These are phyloP conservation scores for Urosaurus nigricauda DNA, from an alignment of 2,797 vertebrate genomes.

Conservation along the genomic window DNA sequence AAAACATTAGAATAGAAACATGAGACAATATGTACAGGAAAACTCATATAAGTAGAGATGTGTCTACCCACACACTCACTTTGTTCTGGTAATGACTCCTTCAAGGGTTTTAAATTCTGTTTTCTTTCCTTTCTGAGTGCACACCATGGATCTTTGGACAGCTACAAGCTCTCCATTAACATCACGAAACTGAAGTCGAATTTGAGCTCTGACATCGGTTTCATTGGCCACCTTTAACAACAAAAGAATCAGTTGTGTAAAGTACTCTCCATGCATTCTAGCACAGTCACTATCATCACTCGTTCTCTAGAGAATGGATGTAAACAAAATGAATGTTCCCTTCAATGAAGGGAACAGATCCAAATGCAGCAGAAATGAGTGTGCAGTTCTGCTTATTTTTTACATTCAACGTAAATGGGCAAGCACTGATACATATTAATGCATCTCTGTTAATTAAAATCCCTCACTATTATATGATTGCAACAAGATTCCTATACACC, in stretches of 20 bases:
- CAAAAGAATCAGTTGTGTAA: conserved; percentile 24
- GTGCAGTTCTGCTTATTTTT: neutral
- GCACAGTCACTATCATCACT: neutral
- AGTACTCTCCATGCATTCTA: conserved; percentile 21
- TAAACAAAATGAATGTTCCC: neutral
- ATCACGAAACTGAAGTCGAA: conserved; percentile 91
- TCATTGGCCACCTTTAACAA: conserved; percentile 85
- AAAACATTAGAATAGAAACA: no score
- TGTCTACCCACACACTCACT: conserved; percentile 79
- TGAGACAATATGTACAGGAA: neutral
- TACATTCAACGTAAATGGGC: neutral
- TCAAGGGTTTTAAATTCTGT: conserved; percentile 95
- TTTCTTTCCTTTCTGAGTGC: conserved; percentile 93
- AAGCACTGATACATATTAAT: neutral
- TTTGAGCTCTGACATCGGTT: conserved; percentile 95
- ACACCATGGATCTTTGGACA: conserved; percentile 94
- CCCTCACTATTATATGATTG: neutral
- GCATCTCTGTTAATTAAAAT: neutral
- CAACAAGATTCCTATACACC: no score
- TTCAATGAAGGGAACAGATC: neutral
- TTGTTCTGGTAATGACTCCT: conserved; percentile 90
- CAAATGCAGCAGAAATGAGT: neutral
- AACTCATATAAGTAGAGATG: neutral
- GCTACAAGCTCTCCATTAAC: conserved; percentile 88
- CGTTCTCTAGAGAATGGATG: neutral